Evolutionary conservation across 92 coral and sea anemone genomes (phyloP), one percentile per base, ranked within the genome.

Genomic region (Paragorgia papillata): DNA sequence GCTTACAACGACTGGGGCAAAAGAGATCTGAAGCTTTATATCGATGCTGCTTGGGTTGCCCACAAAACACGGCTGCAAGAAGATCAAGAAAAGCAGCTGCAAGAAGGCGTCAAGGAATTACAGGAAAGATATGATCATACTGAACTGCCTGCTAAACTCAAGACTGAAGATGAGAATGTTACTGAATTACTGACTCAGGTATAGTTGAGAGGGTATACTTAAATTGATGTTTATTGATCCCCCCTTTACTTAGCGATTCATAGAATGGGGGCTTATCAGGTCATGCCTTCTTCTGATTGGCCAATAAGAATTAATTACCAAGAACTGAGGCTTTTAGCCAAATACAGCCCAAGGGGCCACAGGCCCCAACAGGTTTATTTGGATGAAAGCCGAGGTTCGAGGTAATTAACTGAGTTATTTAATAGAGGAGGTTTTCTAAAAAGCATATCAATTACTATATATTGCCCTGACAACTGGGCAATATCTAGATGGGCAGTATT

Each of bases 1-100:
- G 99, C 99, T 14, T 95, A 91, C 84, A 95, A 95, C 75, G 99
- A 95, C 58, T 95, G 99, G 99, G 99, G 99, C 9, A 95, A 95
- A 65, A 82, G 99, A 66, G 99, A 95, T 87, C 84, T 95, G 41
- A 95, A 95, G 68, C 89, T 95, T 48, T 95, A 90, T 69, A 91
- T 95, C 59, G 99, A 95, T 56, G 99, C 99, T 25, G 99, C 99
- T 9, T 95, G 99, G 99, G 92, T 95, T 19, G 90, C 90, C 39
- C 97, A 95, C 63, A 95, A 95, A 70, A 95, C 99, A 29, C 90
- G 87, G 39, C 73, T 95, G 20, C 99, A 95, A 83, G 99, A 95
- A 59, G 58, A 79, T 10, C 88, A 87, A 7, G 99, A 95, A 66
- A 79, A 90, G 24, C 91, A 91, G 80, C 54, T 95, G 24, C 92